Conservation (phyloP, 2,888 invertebrate genomes). For the Syrista parreyssii region DNA sequence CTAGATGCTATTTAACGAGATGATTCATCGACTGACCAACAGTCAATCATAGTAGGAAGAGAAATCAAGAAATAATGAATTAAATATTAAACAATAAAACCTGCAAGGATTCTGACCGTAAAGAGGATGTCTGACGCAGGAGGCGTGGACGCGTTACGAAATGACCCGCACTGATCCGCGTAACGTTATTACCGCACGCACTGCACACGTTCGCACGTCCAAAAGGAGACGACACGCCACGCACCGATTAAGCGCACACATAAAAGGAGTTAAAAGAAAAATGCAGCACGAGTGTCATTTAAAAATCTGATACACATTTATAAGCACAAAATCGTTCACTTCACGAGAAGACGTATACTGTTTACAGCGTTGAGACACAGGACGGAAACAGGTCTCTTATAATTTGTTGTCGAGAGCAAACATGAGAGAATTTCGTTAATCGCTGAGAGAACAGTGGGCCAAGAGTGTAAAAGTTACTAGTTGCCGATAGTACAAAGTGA, state of each 20-base stretch:
- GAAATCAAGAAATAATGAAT: not conserved
- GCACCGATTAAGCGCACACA: not conserved
- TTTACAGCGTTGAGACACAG: not conserved
- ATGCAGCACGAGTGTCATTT: not conserved
- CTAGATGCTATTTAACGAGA: not conserved
- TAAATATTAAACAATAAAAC: not conserved
- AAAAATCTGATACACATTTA: not conserved
- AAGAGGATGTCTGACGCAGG: not conserved
- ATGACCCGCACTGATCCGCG: not conserved
- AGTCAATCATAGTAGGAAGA: not conserved
- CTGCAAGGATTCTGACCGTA: not conserved
- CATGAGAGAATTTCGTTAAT: not conserved
- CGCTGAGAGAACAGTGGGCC: not conserved
- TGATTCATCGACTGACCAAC: not conserved
- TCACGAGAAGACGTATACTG: not conserved
- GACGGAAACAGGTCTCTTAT: not conserved
- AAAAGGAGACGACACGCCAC: not conserved
- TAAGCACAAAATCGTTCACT: not conserved
- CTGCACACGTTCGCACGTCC: not conserved
- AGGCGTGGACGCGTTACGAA: slow-evolving; percentile 5
- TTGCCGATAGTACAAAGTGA: not conserved
- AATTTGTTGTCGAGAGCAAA: not conserved
- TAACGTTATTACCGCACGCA: slow-evolving; percentile 6
- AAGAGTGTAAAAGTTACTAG: not conserved
- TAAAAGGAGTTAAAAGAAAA: not conserved